Base-by-base conservation (phyloP, 2,888 invertebrate species). In the Venustoraphidia nigricollis region DNA sequence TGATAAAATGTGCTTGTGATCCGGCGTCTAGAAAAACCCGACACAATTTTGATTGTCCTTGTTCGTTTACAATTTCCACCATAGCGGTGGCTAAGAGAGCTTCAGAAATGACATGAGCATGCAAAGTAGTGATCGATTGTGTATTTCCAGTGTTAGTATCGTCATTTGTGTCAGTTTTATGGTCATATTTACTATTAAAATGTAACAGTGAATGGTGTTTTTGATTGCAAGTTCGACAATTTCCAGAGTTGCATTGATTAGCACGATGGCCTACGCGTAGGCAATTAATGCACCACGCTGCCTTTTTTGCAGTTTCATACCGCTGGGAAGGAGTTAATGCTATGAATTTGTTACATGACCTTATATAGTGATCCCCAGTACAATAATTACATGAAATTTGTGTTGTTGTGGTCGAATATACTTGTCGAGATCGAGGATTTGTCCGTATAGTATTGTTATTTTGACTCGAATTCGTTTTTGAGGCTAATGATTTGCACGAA, bases 1-100 rank as follows among this genome's bases (percentile, higher is more conserved):
- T 46, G 34, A 54, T 49, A 41, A 53, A 53, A 48, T 47, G 51
- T 3, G 52, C 49, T 46, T 57, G 55, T 9, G 52, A 53, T 10
- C 55, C 55, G 10, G 49, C 48, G 40, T 55, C 55, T 17, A 56
- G 48, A 5, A 56, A 39, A 8, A 52, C 54, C 37, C 56, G 51
- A 48, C 54, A 54, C 9, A 36, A 46, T 9, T 36, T 39, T 34
- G 38, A 36, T 11, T 49, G 48, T n/a, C 53, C 52, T 13, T 48
- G 11, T 9, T 34, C n/a, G 42, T 52, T 48, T 11, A 41, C 10
- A 9, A 54, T 34, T 2, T 50, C 34, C 3, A 55, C 46, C 10
- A 27, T 45, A 8, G 53, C 56, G 27, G 56, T 56, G 9, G 53
- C 43, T 27, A 41, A 44, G 10, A 41, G 10, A 45, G 48, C 45